Conservation (phyloP, 2,113 vertebrate genomes). For the Grus americana region DNA sequence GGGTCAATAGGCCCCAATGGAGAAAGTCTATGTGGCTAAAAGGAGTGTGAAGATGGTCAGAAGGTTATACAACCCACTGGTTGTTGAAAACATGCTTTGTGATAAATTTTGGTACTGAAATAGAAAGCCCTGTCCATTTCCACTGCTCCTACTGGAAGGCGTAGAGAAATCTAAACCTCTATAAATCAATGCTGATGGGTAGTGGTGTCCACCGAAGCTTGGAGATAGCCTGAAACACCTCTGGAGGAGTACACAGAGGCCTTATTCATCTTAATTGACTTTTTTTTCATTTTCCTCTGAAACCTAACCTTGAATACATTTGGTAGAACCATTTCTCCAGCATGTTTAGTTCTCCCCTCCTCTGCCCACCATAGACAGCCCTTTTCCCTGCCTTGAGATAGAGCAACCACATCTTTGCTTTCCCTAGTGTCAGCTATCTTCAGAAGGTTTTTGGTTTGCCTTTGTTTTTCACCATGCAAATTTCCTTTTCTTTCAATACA, state of each 20-base stretch:
- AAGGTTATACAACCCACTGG: neutral
- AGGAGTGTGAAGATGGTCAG: neutral
- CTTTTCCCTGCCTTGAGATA: neutral
- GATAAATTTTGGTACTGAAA: neutral
- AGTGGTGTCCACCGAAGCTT: neutral
- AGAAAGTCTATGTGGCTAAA: neutral
- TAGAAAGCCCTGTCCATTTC: neutral
- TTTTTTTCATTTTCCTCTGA: neutral
- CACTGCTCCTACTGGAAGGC: neutral
- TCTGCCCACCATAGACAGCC: neutral
- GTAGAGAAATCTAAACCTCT: neutral
- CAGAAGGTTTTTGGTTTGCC: neutral
- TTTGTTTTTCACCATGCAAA: neutral
- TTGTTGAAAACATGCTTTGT: neutral
- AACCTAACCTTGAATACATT: neutral
- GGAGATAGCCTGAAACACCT: neutral
- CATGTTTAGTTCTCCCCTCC: neutral
- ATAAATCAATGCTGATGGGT: neutral
- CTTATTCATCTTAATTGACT: neutral
- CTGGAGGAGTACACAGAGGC: neutral
- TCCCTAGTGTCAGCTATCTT: neutral
- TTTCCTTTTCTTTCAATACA: conserved; percentile 8
- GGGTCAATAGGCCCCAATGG: neutral
- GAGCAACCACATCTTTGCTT: neutral
- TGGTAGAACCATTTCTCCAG: neutral